Evolutionary conservation across 1,140 invertebrate species (phyloP).

Genomic region (Drosophila ogumai): DNA sequence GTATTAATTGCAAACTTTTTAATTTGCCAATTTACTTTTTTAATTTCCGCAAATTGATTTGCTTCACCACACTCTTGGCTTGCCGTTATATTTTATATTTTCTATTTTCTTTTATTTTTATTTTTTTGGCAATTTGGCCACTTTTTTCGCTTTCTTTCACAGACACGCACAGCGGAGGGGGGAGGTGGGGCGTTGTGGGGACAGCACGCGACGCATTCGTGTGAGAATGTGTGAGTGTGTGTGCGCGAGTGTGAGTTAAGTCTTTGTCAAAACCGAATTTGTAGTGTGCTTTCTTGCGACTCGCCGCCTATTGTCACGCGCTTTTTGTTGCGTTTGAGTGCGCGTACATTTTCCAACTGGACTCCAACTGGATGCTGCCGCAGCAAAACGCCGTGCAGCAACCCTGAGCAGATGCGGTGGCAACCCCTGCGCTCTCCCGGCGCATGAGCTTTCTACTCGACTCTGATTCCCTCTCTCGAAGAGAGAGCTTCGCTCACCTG

Average conservation of each 20-base stretch:
- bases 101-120: constrained; percentile 6
- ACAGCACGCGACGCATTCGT: constrained; percentile 66
- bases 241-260: constrained; percentile 28
- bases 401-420: constrained; percentile 30
- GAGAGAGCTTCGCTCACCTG: constrained; percentile 57
- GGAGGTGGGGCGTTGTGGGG: constrained; percentile 36
- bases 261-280: constrained; percentile 33
- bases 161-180: constrained; percentile 56
- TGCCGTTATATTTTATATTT: constrained; percentile 1
- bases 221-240: constrained; percentile 17
- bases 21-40: constrained; percentile 29
- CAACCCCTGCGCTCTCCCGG: constrained; percentile 21
- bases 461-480: constrained; percentile 5
- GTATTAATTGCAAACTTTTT: constrained; percentile 1
- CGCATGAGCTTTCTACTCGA: constrained; percentile 51
- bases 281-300: constrained; percentile 39
- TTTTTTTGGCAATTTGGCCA: constrained; percentile 50
- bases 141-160: constrained; percentile 39
- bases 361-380: constrained; percentile 79
- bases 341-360: constrained; percentile 82
- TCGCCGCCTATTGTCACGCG: constrained; percentile 62
- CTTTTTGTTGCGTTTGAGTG: constrained; percentile 74
- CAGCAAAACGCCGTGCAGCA: constrained; percentile 28
- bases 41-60: constrained; percentile 17
- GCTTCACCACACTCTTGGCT: constrained; percentile 12